Conservation (phyloP, 2,888 invertebrate species). For the Congeria kusceri region DNA sequence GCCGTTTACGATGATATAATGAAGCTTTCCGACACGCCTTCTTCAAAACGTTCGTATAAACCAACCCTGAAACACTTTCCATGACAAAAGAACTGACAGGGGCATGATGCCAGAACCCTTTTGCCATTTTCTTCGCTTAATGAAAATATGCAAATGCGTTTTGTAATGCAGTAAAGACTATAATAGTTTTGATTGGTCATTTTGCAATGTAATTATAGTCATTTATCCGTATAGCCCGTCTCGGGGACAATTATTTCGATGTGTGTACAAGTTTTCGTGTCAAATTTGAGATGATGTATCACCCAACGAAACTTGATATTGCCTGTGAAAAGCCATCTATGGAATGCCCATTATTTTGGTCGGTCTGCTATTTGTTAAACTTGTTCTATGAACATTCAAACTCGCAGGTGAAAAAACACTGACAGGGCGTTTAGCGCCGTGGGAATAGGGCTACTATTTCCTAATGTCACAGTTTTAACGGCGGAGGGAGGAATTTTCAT, state of each 20-base stretch:
- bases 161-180: constrained; percentile 65
- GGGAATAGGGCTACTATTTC: constrained; percentile 57
- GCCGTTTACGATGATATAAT: constrained; percentile 7
- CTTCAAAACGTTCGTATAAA: constrained; percentile 5
- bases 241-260: constrained; percentile 60
- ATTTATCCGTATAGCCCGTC: constrained; percentile 57
- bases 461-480: constrained; percentile 56
- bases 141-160: constrained; percentile 69
- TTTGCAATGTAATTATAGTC: constrained; percentile 65
- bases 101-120: constrained; percentile 49
- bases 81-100: constrained; percentile 56
- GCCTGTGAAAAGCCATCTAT: constrained; percentile 60
- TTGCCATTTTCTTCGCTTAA: constrained; percentile 57
- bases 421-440: constrained; percentile 48
- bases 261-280: constrained; percentile 67
- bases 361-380: constrained; percentile 58
- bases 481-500: constrained; percentile 65
- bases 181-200: constrained; percentile 63
- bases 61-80: constrained; percentile 6
- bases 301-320: constrained; percentile 48
- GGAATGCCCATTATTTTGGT: constrained; percentile 58
- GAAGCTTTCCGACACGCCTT: neutral
- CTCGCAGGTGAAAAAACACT: constrained; percentile 63
- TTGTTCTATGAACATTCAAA: constrained; percentile 50
- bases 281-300: constrained; percentile 67